Evolutionary conservation across 2,797 vertebrate genomes (phyloP), one percentile per base, ranked within the genome.

Genomic region (Gymnothorax reevesii): DNA sequence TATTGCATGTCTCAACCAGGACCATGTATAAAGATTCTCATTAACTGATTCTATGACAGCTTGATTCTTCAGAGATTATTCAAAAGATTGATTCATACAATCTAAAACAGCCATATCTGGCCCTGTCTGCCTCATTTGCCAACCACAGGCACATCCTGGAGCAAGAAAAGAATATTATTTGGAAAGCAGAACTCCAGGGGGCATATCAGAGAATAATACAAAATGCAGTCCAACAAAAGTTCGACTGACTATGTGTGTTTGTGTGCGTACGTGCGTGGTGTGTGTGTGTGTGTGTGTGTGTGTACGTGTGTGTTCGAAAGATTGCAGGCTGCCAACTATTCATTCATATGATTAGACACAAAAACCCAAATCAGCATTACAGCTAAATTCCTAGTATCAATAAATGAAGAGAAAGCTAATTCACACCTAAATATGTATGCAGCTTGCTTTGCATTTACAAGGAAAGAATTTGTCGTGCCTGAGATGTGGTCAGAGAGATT

Each of bases 121-220:
- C 69, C 54, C 52, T 77, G 57, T 80, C 85, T 59, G 80, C 84
- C 69, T 86, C 84, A 86, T 86, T 86, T 86, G 55, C 69, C 85
- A 17, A 86, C 62, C 54, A 82, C 79, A 82, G 66, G 27, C 75
- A 33, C 59, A 64, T 85, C 57, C 80, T 13, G 33, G 17, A 85
- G 62, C 17, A 17, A 57, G 49, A 66, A 60, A 1, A 7, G 25
- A 12, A 5, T 13, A 69, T 69, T 62, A 3, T 62, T 20, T 13
- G 60, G 60, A 3, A 62, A 17, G 10, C 60, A 59, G 9, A 59
- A 59, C 57, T 59, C 57, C 57, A 62, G 20, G 60, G 20, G 9
- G 60, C 60, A 62, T 17, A 62, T 62, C 13, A 5, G 10, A 62
- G 4, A 15, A 17, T 3, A 62, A 62, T 62, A 20, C 60, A 62